A percentile compares a stretch with the other conserved stretches of the same genome.
phyloP scores from a whole-genome alignment of 2,113 vertebrate species.

The Phalacrocorax brasilianus region DNA sequence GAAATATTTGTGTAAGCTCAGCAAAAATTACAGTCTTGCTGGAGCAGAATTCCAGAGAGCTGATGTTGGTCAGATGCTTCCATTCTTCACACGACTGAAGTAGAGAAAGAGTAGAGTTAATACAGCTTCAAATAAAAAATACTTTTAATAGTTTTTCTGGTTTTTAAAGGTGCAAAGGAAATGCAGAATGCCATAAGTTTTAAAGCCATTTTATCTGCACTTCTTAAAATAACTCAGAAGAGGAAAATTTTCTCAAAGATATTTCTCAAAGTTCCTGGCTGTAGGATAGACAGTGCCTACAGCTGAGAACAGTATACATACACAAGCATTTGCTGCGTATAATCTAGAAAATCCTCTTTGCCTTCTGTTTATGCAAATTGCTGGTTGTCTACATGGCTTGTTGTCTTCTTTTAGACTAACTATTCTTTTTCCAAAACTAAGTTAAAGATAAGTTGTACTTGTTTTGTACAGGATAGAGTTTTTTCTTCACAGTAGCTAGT shows the following conservation, averaged over 20 bases:
- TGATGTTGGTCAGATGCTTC: rapidly evolving
- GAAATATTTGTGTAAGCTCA: not conserved
- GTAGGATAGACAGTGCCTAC: not conserved
- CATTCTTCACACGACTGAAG: not conserved
- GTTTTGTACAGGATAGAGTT: no score
- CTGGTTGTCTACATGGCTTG: not conserved
- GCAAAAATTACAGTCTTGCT: not conserved
- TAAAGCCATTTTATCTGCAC: not conserved
- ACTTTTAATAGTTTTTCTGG: not conserved
- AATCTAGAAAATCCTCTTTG: not conserved
- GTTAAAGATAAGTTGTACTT: not conserved
- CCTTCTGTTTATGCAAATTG: not conserved
- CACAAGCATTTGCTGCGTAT: not conserved
- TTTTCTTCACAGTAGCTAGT: no score
- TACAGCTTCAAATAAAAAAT: not conserved
- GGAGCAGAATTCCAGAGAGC: not conserved
- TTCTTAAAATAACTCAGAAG: not conserved
- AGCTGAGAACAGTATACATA: not conserved
- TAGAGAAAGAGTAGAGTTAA: not conserved
- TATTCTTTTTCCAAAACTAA: not conserved
- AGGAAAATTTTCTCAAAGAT: not conserved
- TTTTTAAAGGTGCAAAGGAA: not conserved
- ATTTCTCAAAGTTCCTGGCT: not conserved
- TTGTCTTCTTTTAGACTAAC: not conserved
- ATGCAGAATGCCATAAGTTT: not conserved